phyloP scores from a whole-genome alignment of 2,888 invertebrate species.

The Dryobota labecula region DNA sequence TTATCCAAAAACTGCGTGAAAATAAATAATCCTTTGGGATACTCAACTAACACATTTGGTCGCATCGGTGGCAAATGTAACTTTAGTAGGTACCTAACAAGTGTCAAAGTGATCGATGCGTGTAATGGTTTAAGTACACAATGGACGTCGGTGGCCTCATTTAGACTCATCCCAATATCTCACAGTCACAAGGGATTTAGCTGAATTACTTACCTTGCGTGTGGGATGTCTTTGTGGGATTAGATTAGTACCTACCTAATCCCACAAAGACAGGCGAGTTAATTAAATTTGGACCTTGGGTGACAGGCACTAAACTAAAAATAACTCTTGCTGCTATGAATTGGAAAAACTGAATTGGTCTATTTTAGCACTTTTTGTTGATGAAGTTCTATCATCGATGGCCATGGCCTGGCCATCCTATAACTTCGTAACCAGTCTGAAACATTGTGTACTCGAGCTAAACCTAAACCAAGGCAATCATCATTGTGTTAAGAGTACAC shows the following conservation, averaged over 20 bases:
- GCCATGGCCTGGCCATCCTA: background rate
- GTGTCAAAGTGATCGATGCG: slow-evolving; percentile 28
- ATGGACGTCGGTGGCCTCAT: slow-evolving; percentile 2
- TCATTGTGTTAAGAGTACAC: slow-evolving; percentile 6
- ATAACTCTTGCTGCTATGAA: background rate
- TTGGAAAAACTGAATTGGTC: background rate
- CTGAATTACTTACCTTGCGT: background rate
- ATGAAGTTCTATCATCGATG: background rate
- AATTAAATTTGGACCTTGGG: background rate
- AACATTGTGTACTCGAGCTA: slow-evolving; percentile 31
- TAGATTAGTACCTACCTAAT: background rate
- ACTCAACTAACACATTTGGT: slow-evolving; percentile 32
- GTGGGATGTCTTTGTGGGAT: background rate
- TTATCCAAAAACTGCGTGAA: background rate
- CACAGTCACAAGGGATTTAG: background rate
- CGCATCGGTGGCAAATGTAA: slow-evolving; percentile 23
- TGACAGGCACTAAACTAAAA: slow-evolving; percentile 15
- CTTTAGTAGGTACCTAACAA: slow-evolving; percentile 19
- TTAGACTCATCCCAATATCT: background rate
- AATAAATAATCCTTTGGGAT: background rate
- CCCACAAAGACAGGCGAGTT: background rate
- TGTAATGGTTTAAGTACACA: slow-evolving; percentile 16
- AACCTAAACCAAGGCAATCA: background rate
- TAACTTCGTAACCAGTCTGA: background rate
- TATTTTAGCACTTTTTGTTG: background rate